Percentiles rank a stretch among this genome's conserved stretches.
Conservation (phyloP, 2,797 vertebrate genomes). For the Macrochelys suwanniensis region DNA sequence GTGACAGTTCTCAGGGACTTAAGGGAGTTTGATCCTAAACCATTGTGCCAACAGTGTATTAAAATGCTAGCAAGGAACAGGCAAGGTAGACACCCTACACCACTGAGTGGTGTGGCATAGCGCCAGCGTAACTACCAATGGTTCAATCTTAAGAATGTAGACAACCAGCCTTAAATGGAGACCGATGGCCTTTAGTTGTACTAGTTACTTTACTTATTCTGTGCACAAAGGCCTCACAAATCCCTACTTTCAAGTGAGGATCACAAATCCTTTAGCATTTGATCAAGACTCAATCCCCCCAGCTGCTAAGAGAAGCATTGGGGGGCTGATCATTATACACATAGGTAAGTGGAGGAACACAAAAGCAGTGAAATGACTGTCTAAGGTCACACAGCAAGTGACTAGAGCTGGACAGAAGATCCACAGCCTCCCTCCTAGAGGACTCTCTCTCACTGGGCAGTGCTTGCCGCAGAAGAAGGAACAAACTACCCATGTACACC, state of each 20-base stretch:
- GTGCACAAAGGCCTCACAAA: too few species aligned
- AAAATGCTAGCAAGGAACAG: fast-evolving
- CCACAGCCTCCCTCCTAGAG: background rate
- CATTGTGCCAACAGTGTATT: background rate
- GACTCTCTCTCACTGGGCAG: background rate
- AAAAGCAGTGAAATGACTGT: background rate
- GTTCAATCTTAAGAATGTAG: background rate
- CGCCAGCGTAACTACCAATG: background rate
- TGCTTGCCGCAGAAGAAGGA: background rate
- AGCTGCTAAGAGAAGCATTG: background rate
- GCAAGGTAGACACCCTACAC: background rate
- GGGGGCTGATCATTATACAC: background rate
- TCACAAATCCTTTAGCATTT: background rate
- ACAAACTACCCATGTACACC: fast-evolving
- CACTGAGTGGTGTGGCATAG: fast-evolving
- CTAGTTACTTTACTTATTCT: too few species aligned
- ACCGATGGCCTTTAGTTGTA: background rate
- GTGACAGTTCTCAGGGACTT: fast-evolving
- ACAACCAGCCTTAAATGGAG: background rate
- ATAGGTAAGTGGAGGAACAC: background rate
- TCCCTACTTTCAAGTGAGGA: background rate
- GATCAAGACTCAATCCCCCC: background rate
- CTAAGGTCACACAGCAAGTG: background rate
- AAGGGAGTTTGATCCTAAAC: background rate
- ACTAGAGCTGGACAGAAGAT: fast-evolving